phyloP scores from a whole-genome alignment of 2,797 vertebrate species.

The Pseudochaenichthys georgianus region DNA sequence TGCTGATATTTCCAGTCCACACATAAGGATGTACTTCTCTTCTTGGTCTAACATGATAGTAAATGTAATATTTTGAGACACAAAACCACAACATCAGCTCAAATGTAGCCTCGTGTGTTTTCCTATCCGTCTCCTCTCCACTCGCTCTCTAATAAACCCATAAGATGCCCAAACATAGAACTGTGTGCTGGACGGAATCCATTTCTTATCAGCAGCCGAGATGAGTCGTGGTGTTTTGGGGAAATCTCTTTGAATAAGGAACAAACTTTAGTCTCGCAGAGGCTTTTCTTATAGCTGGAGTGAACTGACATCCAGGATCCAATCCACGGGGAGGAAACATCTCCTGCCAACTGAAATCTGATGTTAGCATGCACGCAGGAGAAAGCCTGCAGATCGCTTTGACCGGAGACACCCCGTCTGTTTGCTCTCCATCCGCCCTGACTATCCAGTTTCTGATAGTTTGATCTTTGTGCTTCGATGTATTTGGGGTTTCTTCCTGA shows the following conservation, averaged over 20 bases:
- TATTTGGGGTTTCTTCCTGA: slow-evolving; percentile 5
- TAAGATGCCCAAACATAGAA: neutral
- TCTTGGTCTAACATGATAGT: neutral
- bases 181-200: neutral
- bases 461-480: neutral
- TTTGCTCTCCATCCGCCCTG: slow-evolving; percentile 11
- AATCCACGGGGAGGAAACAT: slow-evolving; percentile 4
- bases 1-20: neutral
- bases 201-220: slow-evolving; percentile 20
- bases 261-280: neutral
- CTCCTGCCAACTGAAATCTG: slow-evolving; percentile 9
- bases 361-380: slow-evolving; percentile 11
- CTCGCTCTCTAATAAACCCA: neutral
- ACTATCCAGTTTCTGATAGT: slow-evolving; percentile 19
- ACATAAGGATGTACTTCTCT: neutral
- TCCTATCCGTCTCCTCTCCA: neutral
- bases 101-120: neutral
- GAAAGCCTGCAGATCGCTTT: slow-evolving; percentile 9
- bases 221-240: neutral
- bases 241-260: slow-evolving; percentile 5
- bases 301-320: slow-evolving; percentile 11
- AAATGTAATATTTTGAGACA: neutral
- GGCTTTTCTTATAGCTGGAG: slow-evolving; percentile 3
- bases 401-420: slow-evolving; percentile 20
- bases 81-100: neutral